Base-by-base conservation (phyloP, 1,140 invertebrate species). In the Cryptotermes secundus region DNA sequence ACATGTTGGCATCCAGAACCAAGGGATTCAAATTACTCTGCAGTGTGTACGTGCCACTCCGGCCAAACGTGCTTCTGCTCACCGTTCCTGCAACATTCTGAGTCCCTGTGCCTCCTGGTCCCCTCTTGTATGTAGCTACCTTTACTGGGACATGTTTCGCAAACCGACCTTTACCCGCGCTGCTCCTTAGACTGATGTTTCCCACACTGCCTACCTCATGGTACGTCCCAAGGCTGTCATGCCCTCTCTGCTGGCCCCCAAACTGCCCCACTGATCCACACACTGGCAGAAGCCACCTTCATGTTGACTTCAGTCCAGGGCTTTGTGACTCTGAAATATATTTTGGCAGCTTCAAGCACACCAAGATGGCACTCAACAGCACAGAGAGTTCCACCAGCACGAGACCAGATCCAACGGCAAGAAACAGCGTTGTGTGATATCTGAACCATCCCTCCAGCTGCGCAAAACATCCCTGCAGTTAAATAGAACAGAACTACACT, bases 381-480 rank as follows among this genome's bases (percentile, higher is more conserved):
- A 79, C 85, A 34, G 85, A 83, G 24, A 85, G 92, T 90, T 96
- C 95, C 42, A 95, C 91, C 19, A 95, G 86, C 7, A 95, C 93
- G 22, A 95, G 88, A 0, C 93, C 89, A 36, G 96, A 89, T 10
- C 94, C 92, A 38, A 93, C 91, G 6, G 91, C 89, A 53, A 96
- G 90, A 85, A 96, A 93, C 79, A 95, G 90, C 22, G 95, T 88
- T 59, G 95, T 95, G 87, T 96, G 95, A 53, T 95, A 91, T 80
- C 94, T 92, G 84, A 95, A 94, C 95, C 96, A 97, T 84, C 92
- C 91, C 89, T 96, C 94, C 36, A 97, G 89, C 88, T 92, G 92
- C 34, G 90, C 89, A 9, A 95, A 87, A 86, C 96, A 96, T 26
- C 95, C 94, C 93, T 96, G 88, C 34, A 92, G 38, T 38, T 38